phyloP scores from a whole-genome alignment of 2,797 vertebrate genomes.

The Macroramphosus scolopax region DNA sequence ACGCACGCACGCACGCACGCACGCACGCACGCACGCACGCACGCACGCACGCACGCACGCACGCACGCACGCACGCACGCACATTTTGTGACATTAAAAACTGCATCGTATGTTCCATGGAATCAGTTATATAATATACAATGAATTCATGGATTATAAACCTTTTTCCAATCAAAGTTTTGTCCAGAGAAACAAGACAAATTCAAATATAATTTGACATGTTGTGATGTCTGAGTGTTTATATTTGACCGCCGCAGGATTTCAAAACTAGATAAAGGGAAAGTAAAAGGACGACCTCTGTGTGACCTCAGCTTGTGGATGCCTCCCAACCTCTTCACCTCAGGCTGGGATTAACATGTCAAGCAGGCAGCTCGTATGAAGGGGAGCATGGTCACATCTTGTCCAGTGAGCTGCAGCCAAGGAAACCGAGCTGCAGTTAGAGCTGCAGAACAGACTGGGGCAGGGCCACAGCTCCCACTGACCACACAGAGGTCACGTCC shows the following conservation, averaged over 20 bases:
- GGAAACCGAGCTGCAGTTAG: constrained; percentile 7
- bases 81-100: too few relatives aligned
- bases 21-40: too few relatives aligned
- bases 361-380: constrained; percentile 30
- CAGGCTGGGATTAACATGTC: constrained; percentile 64
- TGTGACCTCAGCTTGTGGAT: constrained; percentile 46
- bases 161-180: too few relatives aligned
- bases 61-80: too few relatives aligned
- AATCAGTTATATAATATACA: too few relatives aligned
- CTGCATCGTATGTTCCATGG: too few relatives aligned
- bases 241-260: too few relatives aligned
- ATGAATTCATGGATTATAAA: too few relatives aligned
- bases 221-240: too few relatives aligned
- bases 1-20: too few relatives aligned
- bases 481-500: neutral
- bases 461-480: neutral
- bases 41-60: too few relatives aligned
- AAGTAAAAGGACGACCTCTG: constrained; percentile 38
- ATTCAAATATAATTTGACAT: too few relatives aligned
- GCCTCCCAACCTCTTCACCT: constrained; percentile 35
- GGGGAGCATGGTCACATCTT: constrained; percentile 24
- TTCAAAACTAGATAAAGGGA: constrained; percentile 55
- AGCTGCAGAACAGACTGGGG: constrained; percentile 8
- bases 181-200: neutral
- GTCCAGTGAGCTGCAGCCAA: constrained; percentile 31